Percentiles rank a stretch among this genome's conserved stretches.
Evolutionary conservation across 2,797 vertebrate species (phyloP).

Genomic region (Choloepus didactylus): DNA sequence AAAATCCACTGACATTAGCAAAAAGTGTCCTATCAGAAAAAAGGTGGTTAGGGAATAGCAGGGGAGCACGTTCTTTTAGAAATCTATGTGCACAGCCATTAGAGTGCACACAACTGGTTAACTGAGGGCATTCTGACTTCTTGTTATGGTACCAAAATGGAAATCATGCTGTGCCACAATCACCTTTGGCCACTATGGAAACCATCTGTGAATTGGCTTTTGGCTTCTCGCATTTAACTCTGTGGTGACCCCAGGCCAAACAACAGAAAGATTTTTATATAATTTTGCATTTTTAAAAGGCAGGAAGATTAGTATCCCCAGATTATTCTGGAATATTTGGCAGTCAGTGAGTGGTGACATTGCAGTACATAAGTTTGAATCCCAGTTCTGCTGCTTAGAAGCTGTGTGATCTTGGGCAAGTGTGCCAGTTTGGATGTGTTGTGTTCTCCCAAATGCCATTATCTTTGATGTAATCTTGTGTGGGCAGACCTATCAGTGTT

Average conservation of each 20-base stretch:
- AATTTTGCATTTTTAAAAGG: constrained; percentile 19
- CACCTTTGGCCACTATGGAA: neutral
- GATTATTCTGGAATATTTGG: neutral
- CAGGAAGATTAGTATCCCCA: neutral
- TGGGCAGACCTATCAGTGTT: too few species aligned
- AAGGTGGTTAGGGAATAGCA: neutral
- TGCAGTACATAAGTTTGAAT: neutral
- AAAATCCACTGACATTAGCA: neutral
- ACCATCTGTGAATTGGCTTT: neutral
- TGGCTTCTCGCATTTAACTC: neutral
- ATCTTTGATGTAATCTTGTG: too few species aligned
- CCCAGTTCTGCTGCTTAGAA: neutral
- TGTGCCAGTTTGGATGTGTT: too few species aligned
- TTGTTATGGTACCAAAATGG: neutral
- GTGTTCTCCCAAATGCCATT: too few species aligned
- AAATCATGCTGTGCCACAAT: neutral
- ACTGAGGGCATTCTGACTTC: neutral
- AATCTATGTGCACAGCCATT: neutral
- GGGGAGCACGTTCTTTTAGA: neutral
- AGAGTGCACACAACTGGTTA: neutral
- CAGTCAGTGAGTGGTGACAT: neutral
- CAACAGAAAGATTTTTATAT: neutral
- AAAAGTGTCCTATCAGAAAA: neutral
- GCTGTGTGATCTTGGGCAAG: neutral
- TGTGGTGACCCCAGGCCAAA: neutral